Percentiles rank a stretch among this genome's conserved stretches.
Conservation (phyloP, 2,113 vertebrate genomes). For the Rhinichthys klamathensis region DNA sequence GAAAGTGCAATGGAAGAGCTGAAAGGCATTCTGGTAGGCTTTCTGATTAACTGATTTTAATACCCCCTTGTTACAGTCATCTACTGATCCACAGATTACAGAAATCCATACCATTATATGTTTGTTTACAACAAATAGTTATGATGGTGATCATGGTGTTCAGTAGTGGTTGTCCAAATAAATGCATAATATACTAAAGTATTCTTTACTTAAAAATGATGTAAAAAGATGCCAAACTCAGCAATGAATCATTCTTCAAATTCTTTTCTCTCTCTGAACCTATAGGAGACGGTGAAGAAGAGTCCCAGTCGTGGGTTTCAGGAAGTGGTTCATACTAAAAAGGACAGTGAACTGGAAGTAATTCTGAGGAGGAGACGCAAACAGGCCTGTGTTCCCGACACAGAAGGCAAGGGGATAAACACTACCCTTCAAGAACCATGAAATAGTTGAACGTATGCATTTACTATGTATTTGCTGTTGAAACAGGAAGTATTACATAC, state of each 20-base stretch:
- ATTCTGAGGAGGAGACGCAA: conserved; percentile 80
- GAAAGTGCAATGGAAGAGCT: conserved; percentile 85
- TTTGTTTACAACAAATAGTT: background rate
- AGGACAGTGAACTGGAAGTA: conserved; percentile 81
- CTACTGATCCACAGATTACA: background rate
- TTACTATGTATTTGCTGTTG: background rate
- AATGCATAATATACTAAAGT: background rate
- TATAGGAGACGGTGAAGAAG: conserved; percentile 78
- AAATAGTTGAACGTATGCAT: background rate
- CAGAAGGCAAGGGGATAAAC: conserved; percentile 62
- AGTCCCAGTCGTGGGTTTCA: conserved; percentile 80
- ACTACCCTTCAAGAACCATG: background rate
- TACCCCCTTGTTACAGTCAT: background rate
- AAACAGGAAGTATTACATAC: background rate
- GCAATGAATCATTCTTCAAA: background rate
- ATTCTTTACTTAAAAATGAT: background rate
- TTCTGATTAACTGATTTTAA: background rate
- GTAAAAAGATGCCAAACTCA: background rate
- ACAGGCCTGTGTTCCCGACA: conserved; percentile 72
- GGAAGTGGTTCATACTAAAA: conserved; percentile 71
- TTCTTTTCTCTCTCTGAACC: conserved; percentile 19
- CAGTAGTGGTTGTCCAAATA: background rate
- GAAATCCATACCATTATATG: background rate
- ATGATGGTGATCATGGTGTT: background rate
- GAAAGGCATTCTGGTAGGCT: conserved; percentile 79